These are phyloP conservation scores for Mionectes macconnelli DNA, from an alignment of 2,113 vertebrate species.

Conservation along the genomic window DNA sequence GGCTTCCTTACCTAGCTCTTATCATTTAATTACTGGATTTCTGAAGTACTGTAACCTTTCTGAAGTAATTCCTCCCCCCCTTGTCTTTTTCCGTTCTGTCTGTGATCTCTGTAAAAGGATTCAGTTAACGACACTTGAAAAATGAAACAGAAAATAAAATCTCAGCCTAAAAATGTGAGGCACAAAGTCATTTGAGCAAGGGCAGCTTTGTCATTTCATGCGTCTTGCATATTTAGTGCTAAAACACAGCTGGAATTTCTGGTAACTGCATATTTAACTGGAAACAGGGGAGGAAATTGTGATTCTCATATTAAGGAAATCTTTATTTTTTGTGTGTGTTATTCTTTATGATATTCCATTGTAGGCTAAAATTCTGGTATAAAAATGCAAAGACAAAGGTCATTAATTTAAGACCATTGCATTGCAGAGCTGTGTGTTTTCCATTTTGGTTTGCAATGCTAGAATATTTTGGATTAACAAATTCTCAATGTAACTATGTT, in stretches of 20 bases:
- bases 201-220: not conserved
- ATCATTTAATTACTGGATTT: not conserved
- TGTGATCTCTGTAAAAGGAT: not conserved
- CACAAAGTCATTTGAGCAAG: not conserved
- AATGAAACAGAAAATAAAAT: not conserved
- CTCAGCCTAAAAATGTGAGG: not conserved
- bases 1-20: not conserved
- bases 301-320: not conserved
- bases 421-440: not conserved
- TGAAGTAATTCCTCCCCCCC: accelerated
- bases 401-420: not conserved
- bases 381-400: not conserved
- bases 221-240: not conserved
- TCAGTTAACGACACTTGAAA: not conserved
- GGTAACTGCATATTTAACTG: not conserved
- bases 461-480: not conserved
- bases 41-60: not conserved
- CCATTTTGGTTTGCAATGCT: not conserved
- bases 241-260: not conserved
- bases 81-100: not conserved
- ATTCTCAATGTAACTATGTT: not conserved
- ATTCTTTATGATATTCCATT: not conserved
- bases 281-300: not conserved
- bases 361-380: not conserved
- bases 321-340: not conserved